A percentile compares a stretch with the other conserved stretches of the same genome.
Conservation (phyloP, 2,113 vertebrate species). For the Neodontobutis hainanensis region DNA sequence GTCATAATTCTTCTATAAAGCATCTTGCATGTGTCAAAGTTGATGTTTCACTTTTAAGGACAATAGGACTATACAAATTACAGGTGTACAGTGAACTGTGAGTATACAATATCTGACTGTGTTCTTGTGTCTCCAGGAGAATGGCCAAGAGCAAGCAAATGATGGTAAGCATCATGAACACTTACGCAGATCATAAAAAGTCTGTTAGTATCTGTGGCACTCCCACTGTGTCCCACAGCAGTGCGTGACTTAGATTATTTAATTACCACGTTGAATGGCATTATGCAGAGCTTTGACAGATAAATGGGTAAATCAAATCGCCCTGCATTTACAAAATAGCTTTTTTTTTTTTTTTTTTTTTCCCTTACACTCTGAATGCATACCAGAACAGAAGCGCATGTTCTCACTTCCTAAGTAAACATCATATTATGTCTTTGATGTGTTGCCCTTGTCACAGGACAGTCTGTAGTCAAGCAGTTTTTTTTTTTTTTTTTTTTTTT, state of each 20-base stretch:
- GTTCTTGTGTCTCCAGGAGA: slow-evolving; percentile 65
- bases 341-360: too few relatives aligned
- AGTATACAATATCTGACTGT: slow-evolving; percentile 5
- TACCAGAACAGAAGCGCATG: slow-evolving; percentile 27
- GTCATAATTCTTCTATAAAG: too few relatives aligned
- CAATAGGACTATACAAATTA: not conserved
- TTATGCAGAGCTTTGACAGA: slow-evolving; percentile 12
- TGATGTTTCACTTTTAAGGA: not conserved
- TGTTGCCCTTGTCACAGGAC: slow-evolving; percentile 42
- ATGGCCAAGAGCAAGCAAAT: slow-evolving; percentile 67
- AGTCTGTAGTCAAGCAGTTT: slow-evolving; percentile 54
- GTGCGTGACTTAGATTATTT: slow-evolving; percentile 63
- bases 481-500: slow-evolving; percentile 42
- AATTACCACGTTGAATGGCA: slow-evolving; percentile 34
- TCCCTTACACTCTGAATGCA: slow-evolving; percentile 16
- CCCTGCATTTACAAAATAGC: slow-evolving; percentile 14
- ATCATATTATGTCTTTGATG: slow-evolving; percentile 53
- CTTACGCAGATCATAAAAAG: slow-evolving; percentile 20
- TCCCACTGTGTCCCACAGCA: slow-evolving; percentile 42
- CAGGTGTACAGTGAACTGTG: slow-evolving; percentile 1
- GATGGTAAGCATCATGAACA: slow-evolving; percentile 68
- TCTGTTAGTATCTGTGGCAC: slow-evolving; percentile 18
- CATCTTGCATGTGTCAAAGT: not conserved
- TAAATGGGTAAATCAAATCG: slow-evolving; percentile 31
- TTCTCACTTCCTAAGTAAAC: slow-evolving; percentile 34